Conservation (phyloP, 2,113 vertebrate genomes). For the Microcebus tavaratra region DNA sequence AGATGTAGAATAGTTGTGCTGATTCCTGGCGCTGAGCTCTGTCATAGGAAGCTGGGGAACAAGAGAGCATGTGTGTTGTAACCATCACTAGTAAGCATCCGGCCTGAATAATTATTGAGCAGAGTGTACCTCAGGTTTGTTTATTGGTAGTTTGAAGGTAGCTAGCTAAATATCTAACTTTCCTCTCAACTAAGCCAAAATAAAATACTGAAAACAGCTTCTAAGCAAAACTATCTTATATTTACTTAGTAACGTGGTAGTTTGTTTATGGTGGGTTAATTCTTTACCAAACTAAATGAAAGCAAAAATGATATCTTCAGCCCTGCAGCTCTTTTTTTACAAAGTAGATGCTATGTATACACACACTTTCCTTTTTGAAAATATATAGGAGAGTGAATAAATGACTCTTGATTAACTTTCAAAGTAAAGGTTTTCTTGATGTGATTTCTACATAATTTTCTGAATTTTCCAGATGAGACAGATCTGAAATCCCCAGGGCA, state of each 20-base stretch:
- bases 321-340: not conserved
- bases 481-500: constrained; percentile 70
- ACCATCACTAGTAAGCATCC: not conserved
- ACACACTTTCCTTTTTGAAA: constrained; percentile 2
- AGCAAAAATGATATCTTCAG: constrained; percentile 26
- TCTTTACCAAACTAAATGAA: constrained; percentile 2
- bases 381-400: not conserved
- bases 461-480: constrained; percentile 48
- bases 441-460: constrained; percentile 45
- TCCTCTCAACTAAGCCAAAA: not conserved
- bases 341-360: not conserved
- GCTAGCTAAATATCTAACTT: not conserved
- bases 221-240: constrained; percentile 8
- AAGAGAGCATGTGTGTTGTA: accelerated
- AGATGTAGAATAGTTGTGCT: accelerated
- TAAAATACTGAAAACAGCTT: constrained; percentile 44
- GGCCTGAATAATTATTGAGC: not conserved
- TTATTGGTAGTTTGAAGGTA: not conserved
- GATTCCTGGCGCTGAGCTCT: not conserved
- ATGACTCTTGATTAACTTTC: constrained; percentile 27
- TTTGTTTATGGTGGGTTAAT: constrained; percentile 24
- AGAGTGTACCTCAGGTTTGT: not conserved
- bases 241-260: constrained; percentile 4
- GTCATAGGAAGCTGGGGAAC: too few species aligned
- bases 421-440: constrained; percentile 65